Base-by-base conservation (phyloP, 2,113 vertebrate genomes). In the Hylia prasina region DNA sequence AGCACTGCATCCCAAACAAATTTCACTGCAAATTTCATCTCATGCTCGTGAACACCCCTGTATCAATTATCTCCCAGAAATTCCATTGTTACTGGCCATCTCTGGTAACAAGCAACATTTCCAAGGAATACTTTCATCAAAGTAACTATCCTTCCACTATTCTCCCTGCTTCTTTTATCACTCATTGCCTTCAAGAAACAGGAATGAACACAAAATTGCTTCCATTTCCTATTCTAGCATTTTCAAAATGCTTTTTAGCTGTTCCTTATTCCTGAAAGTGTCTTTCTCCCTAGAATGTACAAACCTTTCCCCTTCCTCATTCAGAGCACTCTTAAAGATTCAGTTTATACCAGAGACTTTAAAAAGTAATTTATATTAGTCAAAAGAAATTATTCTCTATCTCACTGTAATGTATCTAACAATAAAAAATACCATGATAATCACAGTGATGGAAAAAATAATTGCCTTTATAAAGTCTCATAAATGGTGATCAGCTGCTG, bases 101-200 rank as follows among this genome's bases (percentile, higher is more conserved):
- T 58, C 44, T 51, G 37, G 14, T 31, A 76, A 58, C 0, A 0
- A 25, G 33, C 51, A 71, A 25, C 40, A 54, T n/a, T 84, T 50
- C 51, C 39, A 58, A 40, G 23, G 61, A 77, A 75, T 39, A 51
- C 16, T 72, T 65, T 44, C 12, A 31, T 64, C 22, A 40, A 42
- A 30, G 51, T 44, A 82, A 82, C 82, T 60, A 39, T 7, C 25
- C 20, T 15, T 85, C 17, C 45, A 42, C 7, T 58, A 73, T 23
- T 61, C 25, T 27, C 7, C 16, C 11, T 19, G 2, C 7, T 48
- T 82, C 25, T 64, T 89, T 90, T 24, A 54, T 47, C 44, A 60
- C 16, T 64, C 19, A 12, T 56, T 30, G 24, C 17, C 21, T 50
- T 54, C 44, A 71, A 63, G 39, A 71, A 64, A 21, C 5, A 44